Base-by-base conservation (phyloP, 1,140 invertebrate genomes). In the Eupeodes corollae region DNA sequence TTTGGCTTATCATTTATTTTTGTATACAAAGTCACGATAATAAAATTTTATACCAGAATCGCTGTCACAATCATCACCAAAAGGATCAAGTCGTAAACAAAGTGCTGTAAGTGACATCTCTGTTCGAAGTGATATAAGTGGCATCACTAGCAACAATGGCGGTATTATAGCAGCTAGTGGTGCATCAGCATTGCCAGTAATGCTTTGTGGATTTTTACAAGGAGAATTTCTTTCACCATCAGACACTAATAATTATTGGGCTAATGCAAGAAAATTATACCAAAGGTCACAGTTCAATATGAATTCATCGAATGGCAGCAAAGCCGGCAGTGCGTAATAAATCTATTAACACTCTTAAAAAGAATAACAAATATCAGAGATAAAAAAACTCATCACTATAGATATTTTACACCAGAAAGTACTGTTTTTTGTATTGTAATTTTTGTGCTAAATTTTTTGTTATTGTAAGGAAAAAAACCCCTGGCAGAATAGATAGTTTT, bases 161-260 rank as follows among this genome's bases (percentile, higher is more conserved):
- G 15, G 12, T 44, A 39, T 26, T 5, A 26, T 51, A 26, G 30
- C 43, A 9, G 44, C 47, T 42, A 37, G 48, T 12, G 59, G 54
- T 26, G 54, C 53, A 12, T 42, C 64, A 9, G 58, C 62, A 42
- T 59, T 68, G 48, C 65, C 65, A 16, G 55, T 68, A 6, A 59
- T 67, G 35, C 55, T 68, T 6, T 68, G 56, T 15, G 64, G 64
- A 13, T 56, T 67, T 15, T 42, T 67, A 43, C 64, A 63, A 39
- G 56, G 58, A n/a, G 63, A 60, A 21, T 55, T 67, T n/a, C 6
- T 47, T 2, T 26, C 42, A 31, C 18, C 31, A 18, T n/a, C 18
- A 15, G 34, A 35, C n/a, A n/a, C n/a, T n/a, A n/a, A n/a, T n/a
- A n/a, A n/a, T n/a, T 3, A 5, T 6, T 35, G 12, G 16, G 11